Evolutionary conservation across 2,888 invertebrate species (phyloP).

Genomic region (Calliphora vomitoria): DNA sequence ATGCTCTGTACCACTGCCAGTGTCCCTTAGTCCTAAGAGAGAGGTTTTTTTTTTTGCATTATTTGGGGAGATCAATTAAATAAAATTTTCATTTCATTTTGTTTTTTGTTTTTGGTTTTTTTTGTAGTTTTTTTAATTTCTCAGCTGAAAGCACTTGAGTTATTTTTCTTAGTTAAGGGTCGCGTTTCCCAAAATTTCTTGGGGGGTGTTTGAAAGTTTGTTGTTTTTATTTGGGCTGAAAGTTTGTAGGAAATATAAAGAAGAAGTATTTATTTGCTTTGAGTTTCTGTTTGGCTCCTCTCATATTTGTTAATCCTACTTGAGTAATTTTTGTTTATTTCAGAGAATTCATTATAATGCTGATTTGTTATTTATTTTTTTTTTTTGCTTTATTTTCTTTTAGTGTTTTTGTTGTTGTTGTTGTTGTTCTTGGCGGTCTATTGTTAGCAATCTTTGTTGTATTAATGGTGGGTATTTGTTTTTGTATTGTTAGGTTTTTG

Average conservation of each 20-base stretch:
- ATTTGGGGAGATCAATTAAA: conserved; percentile 51
- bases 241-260: not conserved
- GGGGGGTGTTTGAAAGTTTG: not conserved
- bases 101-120: not conserved
- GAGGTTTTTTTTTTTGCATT: not conserved
- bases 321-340: not conserved
- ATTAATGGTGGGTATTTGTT: conserved; percentile 10
- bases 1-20: not conserved
- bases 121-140: conserved; percentile 46
- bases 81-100: conserved; percentile 25
- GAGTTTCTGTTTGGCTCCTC: not conserved
- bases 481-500: not conserved
- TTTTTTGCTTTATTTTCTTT: conserved; percentile 3
- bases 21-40: not conserved
- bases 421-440: conserved; percentile 24
- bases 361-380: conserved; percentile 58
- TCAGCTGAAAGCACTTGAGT: conserved; percentile 58
- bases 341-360: conserved; percentile 61
- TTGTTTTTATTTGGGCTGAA: conserved; percentile 15
- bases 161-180: conserved; percentile 1
- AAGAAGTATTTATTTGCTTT: too few relatives aligned
- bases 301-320: conserved; percentile 13
- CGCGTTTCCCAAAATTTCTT: not conserved
- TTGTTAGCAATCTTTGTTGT: conserved; percentile 12
- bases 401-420: conserved; percentile 24